A percentile compares a stretch with the other conserved stretches of the same genome.
phyloP scores from a whole-genome alignment of 1,140 invertebrate species.

The Drosophila subobscura region DNA sequence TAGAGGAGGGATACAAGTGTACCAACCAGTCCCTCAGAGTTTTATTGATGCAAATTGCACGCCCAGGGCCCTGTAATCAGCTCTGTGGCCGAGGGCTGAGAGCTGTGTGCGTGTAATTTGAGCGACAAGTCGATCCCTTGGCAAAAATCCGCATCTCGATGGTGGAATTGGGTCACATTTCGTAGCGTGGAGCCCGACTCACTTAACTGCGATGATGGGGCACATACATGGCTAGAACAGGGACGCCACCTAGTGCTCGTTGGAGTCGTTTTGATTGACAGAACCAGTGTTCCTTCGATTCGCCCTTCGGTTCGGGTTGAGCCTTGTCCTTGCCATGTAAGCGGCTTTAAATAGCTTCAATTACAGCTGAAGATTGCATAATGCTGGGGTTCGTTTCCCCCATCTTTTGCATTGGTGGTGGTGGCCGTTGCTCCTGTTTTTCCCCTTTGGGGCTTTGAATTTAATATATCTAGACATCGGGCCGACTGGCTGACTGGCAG shows the following conservation, averaged over 20 bases:
- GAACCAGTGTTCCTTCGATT: conserved; percentile 26
- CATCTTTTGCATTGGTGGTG: neutral
- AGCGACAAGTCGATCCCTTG: conserved; percentile 66
- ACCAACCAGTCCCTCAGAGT: conserved; percentile 42
- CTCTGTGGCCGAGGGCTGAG: conserved; percentile 37
- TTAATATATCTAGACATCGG: conserved; percentile 33
- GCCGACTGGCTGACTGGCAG: conserved; percentile 7
- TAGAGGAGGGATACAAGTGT: conserved; percentile 15
- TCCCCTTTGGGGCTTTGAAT: conserved; percentile 19
- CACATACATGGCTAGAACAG: conserved; percentile 39
- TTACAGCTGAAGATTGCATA: conserved; percentile 71
- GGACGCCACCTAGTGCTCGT: conserved; percentile 58
- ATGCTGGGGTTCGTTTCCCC: conserved; percentile 32
- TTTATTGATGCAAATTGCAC: conserved; percentile 81
- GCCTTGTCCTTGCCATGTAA: conserved; percentile 70
- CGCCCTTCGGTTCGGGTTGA: conserved; percentile 38
- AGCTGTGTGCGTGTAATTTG: conserved; percentile 73
- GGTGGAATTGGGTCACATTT: conserved; percentile 70
- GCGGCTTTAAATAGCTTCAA: conserved; percentile 76
- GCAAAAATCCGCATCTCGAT: conserved; percentile 42
- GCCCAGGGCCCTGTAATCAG: conserved; percentile 74
- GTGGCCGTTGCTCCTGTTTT: conserved; percentile 13
- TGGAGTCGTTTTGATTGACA: conserved; percentile 56
- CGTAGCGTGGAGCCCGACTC: conserved; percentile 43
- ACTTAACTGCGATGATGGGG: conserved; percentile 73